Base-by-base conservation (phyloP, 2,888 invertebrate genomes). In the Melanchra persicariae region DNA sequence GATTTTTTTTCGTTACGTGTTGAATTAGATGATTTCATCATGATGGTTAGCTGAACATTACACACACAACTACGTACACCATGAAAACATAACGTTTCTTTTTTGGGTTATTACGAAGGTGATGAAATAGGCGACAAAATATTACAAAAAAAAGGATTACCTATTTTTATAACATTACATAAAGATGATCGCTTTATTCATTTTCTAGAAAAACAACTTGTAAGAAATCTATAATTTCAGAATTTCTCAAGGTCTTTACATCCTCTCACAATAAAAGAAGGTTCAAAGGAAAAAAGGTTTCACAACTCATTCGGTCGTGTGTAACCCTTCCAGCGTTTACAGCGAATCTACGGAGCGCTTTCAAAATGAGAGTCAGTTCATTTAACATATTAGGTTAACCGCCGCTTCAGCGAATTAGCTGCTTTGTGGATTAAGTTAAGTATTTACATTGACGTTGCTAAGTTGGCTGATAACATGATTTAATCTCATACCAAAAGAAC, bases 341-440 rank as follows among this genome's bases (percentile, higher is more conserved):
- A 67, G 72, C 63, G 70, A 67, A 68, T 83, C 49, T 70, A 62
- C 72, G 63, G 68, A 71, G 67, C 64, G 55, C 63, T 64, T 61
- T 65, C 71, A 70, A 79, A 84, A 80, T 77, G 73, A 77, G 71
- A 79, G 77, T 63, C 67, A 81, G 78, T 84, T 85, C 82, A 85
- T 85, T 84, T 70, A 82, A 68, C 77, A 75, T 79, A 85, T 84
- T 79, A 77, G 66, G 74, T 68, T 69, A 74, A 80, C 77, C 77
- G 26, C 69, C 70, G 68, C 72, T 58, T 70, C 69, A 61, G 51
- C 59, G 69, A 64, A 70, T 77, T 77, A 75, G 74, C 76, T 64
- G 70, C 60, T 79, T 70, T 64, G 64, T 64, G 61, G 60, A 67
- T 58, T 34, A 40, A 49, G 66, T 63, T 70, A 54, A 67, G 66